Conservation (phyloP, 2,113 vertebrate species). For the Apodemus speciosus region DNA sequence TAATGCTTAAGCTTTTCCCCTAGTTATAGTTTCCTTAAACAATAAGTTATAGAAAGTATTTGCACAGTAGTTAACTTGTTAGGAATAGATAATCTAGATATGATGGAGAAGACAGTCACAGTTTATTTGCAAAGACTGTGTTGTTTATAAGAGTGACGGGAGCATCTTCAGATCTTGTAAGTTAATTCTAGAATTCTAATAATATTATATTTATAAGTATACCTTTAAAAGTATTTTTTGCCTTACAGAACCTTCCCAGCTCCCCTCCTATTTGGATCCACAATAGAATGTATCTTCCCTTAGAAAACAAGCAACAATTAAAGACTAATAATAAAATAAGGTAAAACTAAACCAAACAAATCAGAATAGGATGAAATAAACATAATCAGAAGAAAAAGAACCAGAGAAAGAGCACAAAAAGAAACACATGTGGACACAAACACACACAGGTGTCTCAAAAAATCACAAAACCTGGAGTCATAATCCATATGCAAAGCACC, state of each 20-base stretch:
- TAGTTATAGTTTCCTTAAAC: not conserved
- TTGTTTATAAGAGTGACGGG: not conserved
- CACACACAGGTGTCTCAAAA: not conserved
- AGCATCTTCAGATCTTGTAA: not conserved
- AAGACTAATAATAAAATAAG: not conserved
- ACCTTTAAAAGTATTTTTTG: not conserved
- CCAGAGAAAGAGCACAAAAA: not conserved
- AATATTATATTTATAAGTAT: not conserved
- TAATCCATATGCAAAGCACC: not conserved
- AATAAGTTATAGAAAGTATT: not conserved
- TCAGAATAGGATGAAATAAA: not conserved
- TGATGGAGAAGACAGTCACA: not conserved
- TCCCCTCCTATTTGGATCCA: not conserved
- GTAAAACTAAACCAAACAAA: not conserved
- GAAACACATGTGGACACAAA: too few relatives aligned
- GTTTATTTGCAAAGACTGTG: not conserved
- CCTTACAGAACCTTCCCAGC: not conserved
- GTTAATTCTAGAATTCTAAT: not conserved
- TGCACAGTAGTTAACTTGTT: not conserved
- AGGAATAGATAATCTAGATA: not conserved
- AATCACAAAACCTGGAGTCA: not conserved
- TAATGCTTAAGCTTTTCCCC: not conserved
- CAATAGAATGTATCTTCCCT: not conserved
- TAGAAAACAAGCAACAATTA: not conserved
- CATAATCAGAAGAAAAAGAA: not conserved